Percentiles rank a stretch among this genome's conserved stretches.
Evolutionary conservation across 2,797 vertebrate species (phyloP).

Genomic region (Poeciliopsis paucimaculata): DNA sequence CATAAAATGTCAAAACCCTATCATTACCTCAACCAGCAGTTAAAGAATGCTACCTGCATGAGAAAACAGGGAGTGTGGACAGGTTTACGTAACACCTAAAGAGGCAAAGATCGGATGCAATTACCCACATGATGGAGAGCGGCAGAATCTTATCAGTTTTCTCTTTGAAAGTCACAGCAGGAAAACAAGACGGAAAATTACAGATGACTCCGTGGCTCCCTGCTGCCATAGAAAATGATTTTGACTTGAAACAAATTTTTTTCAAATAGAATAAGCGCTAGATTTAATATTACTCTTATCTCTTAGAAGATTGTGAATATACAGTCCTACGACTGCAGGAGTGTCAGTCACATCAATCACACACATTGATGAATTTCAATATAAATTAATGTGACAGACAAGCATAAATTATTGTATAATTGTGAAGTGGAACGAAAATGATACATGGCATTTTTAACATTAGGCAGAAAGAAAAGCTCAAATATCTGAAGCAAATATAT

Average conservation of each 20-base stretch:
- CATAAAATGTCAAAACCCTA: conserved; percentile 1
- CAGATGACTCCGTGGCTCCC: not conserved
- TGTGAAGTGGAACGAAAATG: not conserved
- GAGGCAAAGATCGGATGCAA: conserved; percentile 39
- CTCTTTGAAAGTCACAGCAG: conserved; percentile 13
- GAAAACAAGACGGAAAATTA: conserved; percentile 27
- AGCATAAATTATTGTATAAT: not conserved
- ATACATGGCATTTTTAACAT: not conserved
- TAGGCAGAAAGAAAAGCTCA: not conserved
- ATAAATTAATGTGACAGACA: not conserved
- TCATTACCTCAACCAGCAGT: conserved; percentile 30
- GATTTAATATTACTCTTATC: not conserved
- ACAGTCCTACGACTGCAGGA: no score
- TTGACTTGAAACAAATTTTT: not conserved
- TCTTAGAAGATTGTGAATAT: not conserved
- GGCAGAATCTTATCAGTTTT: conserved; percentile 27
- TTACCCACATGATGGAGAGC: conserved; percentile 34
- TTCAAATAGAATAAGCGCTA: not conserved
- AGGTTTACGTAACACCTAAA: conserved; percentile 46
- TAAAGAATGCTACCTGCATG: conserved; percentile 20
- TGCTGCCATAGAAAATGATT: not conserved
- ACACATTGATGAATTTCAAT: not conserved
- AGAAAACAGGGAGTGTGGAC: conserved; percentile 12
- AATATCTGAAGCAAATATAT: not conserved
- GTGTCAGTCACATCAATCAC: not conserved